Base-by-base conservation (phyloP, 2,888 invertebrate genomes). In the Halictus ligatus region DNA sequence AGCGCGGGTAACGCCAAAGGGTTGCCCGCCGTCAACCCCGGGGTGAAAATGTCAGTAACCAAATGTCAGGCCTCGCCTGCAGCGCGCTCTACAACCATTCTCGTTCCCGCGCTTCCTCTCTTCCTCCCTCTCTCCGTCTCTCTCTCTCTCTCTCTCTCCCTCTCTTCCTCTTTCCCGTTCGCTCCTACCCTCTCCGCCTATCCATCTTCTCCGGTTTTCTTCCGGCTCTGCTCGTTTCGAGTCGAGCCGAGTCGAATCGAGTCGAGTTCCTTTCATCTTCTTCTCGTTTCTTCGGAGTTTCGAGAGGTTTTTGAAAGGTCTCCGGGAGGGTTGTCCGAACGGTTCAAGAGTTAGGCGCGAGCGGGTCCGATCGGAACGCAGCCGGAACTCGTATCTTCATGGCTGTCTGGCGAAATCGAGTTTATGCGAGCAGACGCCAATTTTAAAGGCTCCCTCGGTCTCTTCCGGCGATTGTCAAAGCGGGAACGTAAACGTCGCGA, bases 21-120 rank as follows among this genome's bases (percentile, higher is more conserved):
- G 94, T 94, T 94, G 92, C 90, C 91, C 92, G 92, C 84, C 93
- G 92, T 94, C 94, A 94, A 93, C 93, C 94, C 93, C 92, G 92
- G 94, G 94, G 94, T 94, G 94, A 93, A 94, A 94, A 94, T 94
- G 94, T 94, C 94, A 94, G 93, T 92, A 91, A 92, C 92, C 89
- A 92, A 93, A 93, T 93, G 93, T 93, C 93, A 92, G 91, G 83
- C 80, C 89, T 89, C 77, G 91, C 89, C 89, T 91, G 89, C 86
- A 85, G 87, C 85, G 80, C 72, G 81, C 80, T 86, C 81, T 71
- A 80, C 86, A 73, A 86, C 86, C 85, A 79, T 86, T 85, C 88
- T 88, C 78, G 77, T 87, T 87, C 78, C 75, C 76, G 76, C 84
- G 80, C 78, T 25, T 29, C 2, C 60, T 25, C 67, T 8, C 67